These are phyloP conservation scores for Ctenodactylus gundi DNA, from an alignment of 2,113 vertebrate species.

Conservation along the genomic window DNA sequence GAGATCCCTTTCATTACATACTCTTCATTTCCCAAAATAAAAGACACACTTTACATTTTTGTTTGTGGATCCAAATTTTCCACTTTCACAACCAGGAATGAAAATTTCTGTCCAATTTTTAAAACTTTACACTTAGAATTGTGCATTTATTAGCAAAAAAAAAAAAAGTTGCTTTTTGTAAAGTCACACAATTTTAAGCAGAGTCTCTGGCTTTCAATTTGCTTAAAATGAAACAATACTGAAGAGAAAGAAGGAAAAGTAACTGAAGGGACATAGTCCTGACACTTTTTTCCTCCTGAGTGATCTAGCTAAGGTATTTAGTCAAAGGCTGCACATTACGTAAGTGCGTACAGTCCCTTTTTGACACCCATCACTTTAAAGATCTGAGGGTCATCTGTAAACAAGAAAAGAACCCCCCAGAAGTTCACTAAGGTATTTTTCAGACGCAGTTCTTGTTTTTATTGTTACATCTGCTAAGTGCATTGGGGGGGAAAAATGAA, in stretches of 20 bases:
- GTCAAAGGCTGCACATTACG: slow-evolving; percentile 64
- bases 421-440: slow-evolving; percentile 80
- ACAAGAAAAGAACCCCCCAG: slow-evolving; percentile 11
- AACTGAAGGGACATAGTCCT: slow-evolving; percentile 62
- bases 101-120: slow-evolving; percentile 40
- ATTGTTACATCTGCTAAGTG: slow-evolving; percentile 77
- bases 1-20: slow-evolving; percentile 20
- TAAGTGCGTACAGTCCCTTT: slow-evolving; percentile 61
- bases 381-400: slow-evolving; percentile 63
- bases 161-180: slow-evolving; percentile 66
- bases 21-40: slow-evolving; percentile 16
- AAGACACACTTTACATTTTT: slow-evolving; percentile 31
- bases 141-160: slow-evolving; percentile 59
- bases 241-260: slow-evolving; percentile 65
- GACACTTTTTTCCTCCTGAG: slow-evolving; percentile 68
- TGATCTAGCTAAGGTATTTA: slow-evolving; percentile 73
- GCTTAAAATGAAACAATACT: background rate
- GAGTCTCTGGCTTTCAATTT: slow-evolving; percentile 71
- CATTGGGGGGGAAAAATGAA: slow-evolving; percentile 68
- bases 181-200: slow-evolving; percentile 77
- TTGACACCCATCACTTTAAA: slow-evolving; percentile 62
- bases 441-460: slow-evolving; percentile 67
- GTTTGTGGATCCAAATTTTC: slow-evolving; percentile 61
- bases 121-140: slow-evolving; percentile 38
- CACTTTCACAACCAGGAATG: background rate